A percentile compares a stretch with the other conserved stretches of the same genome.
Conservation (phyloP, 2,797 vertebrate species). For the Rhabdophis nuchalis region DNA sequence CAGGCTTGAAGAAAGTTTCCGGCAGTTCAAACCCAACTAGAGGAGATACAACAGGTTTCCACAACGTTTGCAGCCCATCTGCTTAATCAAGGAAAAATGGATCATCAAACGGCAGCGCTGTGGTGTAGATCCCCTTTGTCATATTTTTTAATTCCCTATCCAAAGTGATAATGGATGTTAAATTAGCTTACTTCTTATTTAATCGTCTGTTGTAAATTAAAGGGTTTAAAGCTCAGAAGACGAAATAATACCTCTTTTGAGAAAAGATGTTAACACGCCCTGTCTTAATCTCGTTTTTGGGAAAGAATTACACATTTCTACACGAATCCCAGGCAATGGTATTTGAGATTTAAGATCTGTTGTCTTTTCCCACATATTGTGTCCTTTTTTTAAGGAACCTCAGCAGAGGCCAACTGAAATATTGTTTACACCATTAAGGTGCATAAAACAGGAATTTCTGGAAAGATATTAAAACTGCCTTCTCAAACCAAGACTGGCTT, state of each 20-base stretch:
- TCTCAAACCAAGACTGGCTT: not conserved
- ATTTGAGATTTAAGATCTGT: not conserved
- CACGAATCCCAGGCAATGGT: not conserved
- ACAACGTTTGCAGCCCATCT: conserved; percentile 16
- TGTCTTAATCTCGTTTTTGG: conserved; percentile 1
- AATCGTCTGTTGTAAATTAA: conserved; percentile 3
- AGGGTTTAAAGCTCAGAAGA: conserved; percentile 3
- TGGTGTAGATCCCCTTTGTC: conserved; percentile 43
- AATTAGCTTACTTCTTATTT: conserved; percentile 36
- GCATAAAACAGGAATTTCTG: not conserved
- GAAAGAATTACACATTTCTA: not conserved
- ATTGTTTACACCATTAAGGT: not conserved
- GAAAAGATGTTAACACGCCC: not conserved
- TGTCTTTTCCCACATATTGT: not conserved
- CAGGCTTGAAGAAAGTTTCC: not conserved
- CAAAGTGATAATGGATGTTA: conserved; percentile 53
- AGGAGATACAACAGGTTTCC: not conserved
- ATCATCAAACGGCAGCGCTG: conserved; percentile 17
- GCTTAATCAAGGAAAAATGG: conserved; percentile 31
- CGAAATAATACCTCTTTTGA: not conserved
- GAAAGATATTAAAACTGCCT: not conserved
- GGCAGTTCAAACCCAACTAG: conserved; percentile 5
- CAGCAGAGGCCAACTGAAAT: not conserved
- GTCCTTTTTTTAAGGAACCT: not conserved
- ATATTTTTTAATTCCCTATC: conserved; percentile 38